phyloP scores from a whole-genome alignment of 2,797 vertebrate genomes.

The Pygocentrus nattereri region DNA sequence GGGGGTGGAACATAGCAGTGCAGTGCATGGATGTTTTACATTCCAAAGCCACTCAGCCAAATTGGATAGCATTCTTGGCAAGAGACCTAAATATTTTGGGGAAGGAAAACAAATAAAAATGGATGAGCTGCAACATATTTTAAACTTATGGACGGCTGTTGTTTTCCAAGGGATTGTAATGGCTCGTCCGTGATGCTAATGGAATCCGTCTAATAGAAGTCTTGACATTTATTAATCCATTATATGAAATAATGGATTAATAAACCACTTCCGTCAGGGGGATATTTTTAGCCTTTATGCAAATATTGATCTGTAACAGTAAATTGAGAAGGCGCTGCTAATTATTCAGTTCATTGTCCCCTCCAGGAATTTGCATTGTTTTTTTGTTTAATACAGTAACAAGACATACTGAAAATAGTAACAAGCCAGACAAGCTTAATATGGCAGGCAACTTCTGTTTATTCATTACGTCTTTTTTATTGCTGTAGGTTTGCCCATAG shows the following conservation, averaged over 20 bases:
- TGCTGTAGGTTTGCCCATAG: background rate
- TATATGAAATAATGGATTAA: background rate
- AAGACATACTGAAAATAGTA: background rate
- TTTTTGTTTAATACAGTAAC: background rate
- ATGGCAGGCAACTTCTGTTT: background rate
- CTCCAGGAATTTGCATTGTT: background rate
- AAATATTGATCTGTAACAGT: background rate
- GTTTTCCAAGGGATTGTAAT: conserved; percentile 24
- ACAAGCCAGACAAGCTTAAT: background rate
- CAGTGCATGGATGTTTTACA: conserved; percentile 30
- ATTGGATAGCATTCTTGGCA: conserved; percentile 57
- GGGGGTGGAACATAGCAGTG: conserved; percentile 8
- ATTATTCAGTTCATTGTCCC: background rate
- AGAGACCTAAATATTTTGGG: background rate
- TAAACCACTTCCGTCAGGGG: background rate
- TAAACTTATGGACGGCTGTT: conserved; percentile 37
- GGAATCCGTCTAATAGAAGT: conserved; percentile 12
- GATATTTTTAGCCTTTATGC: background rate
- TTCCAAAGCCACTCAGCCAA: conserved; percentile 33
- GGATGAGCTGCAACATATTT: conserved; percentile 41
- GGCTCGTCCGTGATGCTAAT: conserved; percentile 23
- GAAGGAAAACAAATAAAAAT: conserved; percentile 43
- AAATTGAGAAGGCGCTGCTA: background rate
- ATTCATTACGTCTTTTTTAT: background rate
- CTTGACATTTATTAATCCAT: no score